Conservation (phyloP, 2,797 vertebrate species). For the Mormyrus proboscirostris region DNA sequence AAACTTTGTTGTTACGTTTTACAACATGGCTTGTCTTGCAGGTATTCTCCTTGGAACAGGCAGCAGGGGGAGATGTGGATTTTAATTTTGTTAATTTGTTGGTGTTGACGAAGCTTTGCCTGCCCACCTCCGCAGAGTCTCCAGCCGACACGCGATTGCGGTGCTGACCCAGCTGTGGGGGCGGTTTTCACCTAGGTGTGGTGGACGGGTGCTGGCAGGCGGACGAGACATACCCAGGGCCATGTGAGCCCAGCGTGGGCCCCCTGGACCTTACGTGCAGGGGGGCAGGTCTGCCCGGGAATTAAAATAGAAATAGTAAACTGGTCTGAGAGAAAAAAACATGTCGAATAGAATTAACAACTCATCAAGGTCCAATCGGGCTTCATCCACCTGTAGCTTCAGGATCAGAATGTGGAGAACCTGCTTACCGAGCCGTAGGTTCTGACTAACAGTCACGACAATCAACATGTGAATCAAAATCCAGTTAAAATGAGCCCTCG, state of each 20-base stretch:
- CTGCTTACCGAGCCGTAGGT: neutral
- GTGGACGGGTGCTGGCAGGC: neutral
- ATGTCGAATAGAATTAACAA: neutral
- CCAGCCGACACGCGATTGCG: neutral
- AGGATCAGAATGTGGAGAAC: neutral
- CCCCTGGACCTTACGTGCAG: neutral
- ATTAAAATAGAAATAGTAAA: neutral
- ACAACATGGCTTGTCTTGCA: neutral
- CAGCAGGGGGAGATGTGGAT: neutral
- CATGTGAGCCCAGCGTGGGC: neutral
- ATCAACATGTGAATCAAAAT: neutral
- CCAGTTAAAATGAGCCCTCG: neutral
- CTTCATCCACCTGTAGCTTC: neutral
- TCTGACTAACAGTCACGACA: neutral
- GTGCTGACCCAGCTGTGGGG: constrained; percentile 10
- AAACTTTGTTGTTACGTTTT: neutral
- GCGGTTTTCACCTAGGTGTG: constrained; percentile 14
- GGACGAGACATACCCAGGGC: neutral
- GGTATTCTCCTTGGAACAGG: neutral
- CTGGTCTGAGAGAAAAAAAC: neutral
- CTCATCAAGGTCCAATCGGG: neutral
- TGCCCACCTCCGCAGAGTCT: neutral
- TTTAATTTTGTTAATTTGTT: neutral
- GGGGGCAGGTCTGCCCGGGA: neutral
- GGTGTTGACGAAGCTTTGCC: neutral